Base-by-base conservation (phyloP, 2,113 vertebrate species). In the Pedionomus torquatus region DNA sequence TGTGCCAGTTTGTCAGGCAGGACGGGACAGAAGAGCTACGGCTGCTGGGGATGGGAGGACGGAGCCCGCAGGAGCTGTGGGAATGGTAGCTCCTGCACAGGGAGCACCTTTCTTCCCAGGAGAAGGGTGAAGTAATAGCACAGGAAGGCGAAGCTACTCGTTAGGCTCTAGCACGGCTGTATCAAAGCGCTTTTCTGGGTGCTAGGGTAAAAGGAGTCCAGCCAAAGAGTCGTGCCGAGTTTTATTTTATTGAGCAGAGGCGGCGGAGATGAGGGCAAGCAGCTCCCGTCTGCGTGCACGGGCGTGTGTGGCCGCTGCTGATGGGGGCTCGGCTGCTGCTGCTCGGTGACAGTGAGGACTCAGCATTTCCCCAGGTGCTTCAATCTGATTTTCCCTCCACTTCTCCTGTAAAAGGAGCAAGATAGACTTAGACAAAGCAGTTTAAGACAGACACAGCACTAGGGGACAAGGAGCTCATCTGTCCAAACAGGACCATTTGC, bases 331-430 rank as follows among this genome's bases (percentile, higher is more conserved):
- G 33, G 76, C 71, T 58, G 39, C 39, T n/a, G 48, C 52, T 84
- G 80, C 57, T 65, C 12, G 0, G 71, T 44, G 54, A 7, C 30
- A 20, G 46, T 9, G 33, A 76, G 85, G 72, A 37, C 57, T 97
- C 95, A 97, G 77, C 97, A 97, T 65, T 96, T 97, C 54, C 97
- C 97, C 87, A 96, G 28, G 81, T 97, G 93, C 77, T 89, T 85
- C 95, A 97, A 85, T 33, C 94, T 93, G 46, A 97, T 93, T 65
- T 91, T 95, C 19, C 97, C 97, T 92, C 87, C 94, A 24, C 95
- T 97, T 69, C 44, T 95, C 94, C 97, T 97, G 89, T 28, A 72
- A 93, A 83, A 91, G 28, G 31, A 95, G 17, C 33, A 58, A 91
- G 28, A 66, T 28, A 87, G 44, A 52, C 61, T 91, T 68, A 95